Evolutionary conservation across 2,888 invertebrate genomes (phyloP).

Genomic region (Apodemia mormo): DNA sequence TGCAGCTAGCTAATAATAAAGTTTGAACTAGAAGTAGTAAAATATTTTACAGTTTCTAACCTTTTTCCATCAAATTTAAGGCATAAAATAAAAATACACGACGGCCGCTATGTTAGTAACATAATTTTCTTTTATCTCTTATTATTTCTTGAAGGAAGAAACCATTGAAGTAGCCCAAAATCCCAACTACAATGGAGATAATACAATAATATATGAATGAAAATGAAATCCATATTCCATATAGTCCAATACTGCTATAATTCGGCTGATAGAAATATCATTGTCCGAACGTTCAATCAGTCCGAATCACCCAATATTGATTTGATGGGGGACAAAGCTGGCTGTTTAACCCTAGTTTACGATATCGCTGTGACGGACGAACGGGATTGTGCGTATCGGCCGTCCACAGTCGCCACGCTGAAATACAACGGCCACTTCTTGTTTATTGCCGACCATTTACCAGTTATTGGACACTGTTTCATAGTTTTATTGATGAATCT

Average conservation of each 20-base stretch:
- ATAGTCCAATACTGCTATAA: slow-evolving; percentile 11
- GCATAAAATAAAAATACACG: too few relatives aligned
- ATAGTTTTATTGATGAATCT: slow-evolving; percentile 31
- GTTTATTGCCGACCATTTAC: slow-evolving; percentile 35
- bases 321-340: slow-evolving; percentile 30
- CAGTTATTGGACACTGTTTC: slow-evolving; percentile 30
- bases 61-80: too few relatives aligned
- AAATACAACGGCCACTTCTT: slow-evolving; percentile 35
- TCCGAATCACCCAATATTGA: slow-evolving; percentile 29
- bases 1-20: too few relatives aligned
- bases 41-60: too few relatives aligned
- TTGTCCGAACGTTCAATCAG: slow-evolving; percentile 30
- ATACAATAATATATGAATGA: background rate
- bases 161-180: too few relatives aligned
- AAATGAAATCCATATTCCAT: background rate
- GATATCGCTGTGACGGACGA: slow-evolving; percentile 40
- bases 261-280: slow-evolving; percentile 24
- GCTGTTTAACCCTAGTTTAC: slow-evolving; percentile 37
- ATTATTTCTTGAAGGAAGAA: too few relatives aligned
- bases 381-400: slow-evolving; percentile 33
- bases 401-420: slow-evolving; percentile 29
- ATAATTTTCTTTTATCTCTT: too few relatives aligned
- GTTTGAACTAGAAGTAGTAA: too few relatives aligned
- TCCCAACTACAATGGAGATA: too few relatives aligned
- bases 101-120: too few relatives aligned